Conservation (phyloP, 2,888 invertebrate species). For the Diploptera punctata region DNA sequence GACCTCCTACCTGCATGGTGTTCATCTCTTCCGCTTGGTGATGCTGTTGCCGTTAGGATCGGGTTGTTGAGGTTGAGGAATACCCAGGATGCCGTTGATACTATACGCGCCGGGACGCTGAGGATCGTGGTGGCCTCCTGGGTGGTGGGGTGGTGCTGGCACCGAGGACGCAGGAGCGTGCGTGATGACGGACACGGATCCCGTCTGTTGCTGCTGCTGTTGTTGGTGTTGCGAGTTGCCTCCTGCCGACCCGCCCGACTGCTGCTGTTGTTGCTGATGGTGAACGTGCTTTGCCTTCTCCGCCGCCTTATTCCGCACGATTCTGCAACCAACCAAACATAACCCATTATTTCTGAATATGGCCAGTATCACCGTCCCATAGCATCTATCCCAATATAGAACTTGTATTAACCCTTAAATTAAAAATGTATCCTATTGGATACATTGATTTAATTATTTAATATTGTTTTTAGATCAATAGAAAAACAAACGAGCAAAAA, state of each 20-base stretch:
- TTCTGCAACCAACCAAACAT: conserved; percentile 77
- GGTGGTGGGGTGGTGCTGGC: conserved; percentile 49
- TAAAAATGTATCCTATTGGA: no score
- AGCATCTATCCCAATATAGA: no score
- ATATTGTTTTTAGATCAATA: no score
- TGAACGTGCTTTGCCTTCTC: conserved; percentile 95
- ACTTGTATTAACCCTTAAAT: no score
- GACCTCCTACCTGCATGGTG: conserved; percentile 67
- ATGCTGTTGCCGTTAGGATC: conserved; percentile 74
- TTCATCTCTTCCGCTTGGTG: conserved; percentile 79
- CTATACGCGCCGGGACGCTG: conserved; percentile 74
- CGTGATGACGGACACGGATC: conserved; percentile 72
- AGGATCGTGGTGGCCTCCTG: conserved; percentile 54
- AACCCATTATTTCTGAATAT: no score
- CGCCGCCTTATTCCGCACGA: conserved; percentile 95
- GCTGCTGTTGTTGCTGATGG: conserved; percentile 73
- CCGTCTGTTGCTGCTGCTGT: conserved; percentile 64
- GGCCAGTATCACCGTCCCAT: no score
- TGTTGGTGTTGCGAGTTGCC: conserved; percentile 78
- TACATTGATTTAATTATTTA: no score
- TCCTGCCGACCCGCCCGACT: conserved; percentile 56
- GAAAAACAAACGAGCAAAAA: no score
- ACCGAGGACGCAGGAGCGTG: conserved; percentile 67
- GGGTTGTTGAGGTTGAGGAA: conserved; percentile 52
- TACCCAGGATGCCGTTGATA: conserved; percentile 82